A percentile compares a stretch with the other conserved stretches of the same genome.
phyloP scores from a whole-genome alignment of 2,797 vertebrate genomes.

The Setipinna tenuifilis region DNA sequence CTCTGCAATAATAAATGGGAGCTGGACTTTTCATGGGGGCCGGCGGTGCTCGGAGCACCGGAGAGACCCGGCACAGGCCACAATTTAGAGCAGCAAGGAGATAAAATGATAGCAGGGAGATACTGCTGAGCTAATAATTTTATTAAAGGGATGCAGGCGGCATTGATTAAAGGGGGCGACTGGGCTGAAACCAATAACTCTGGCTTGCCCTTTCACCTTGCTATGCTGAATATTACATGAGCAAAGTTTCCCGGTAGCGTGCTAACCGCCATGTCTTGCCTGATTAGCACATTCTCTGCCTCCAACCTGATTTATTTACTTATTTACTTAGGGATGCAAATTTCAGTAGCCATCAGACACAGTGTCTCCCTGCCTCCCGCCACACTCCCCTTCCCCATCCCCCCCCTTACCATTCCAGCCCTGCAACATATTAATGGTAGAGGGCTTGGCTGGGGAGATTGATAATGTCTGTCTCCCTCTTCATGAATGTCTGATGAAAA shows the following conservation, averaged over 20 bases:
- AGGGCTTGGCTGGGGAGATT: constrained; percentile 68
- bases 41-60: constrained; percentile 73
- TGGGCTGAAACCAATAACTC: constrained; percentile 85
- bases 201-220: constrained; percentile 81
- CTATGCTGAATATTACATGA: constrained; percentile 85
- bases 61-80: constrained; percentile 71
- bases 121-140: constrained; percentile 87
- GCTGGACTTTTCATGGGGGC: constrained; percentile 71
- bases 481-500: constrained; percentile 80
- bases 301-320: constrained; percentile 84
- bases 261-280: constrained; percentile 71
- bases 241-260: constrained; percentile 81
- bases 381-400: constrained; percentile 50
- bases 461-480: constrained; percentile 78
- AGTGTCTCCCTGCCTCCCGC: constrained; percentile 55
- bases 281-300: constrained; percentile 81
- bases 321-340: constrained; percentile 87
- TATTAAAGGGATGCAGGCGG: constrained; percentile 85
- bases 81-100: constrained; percentile 75
- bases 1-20: constrained; percentile 79
- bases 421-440: constrained; percentile 69
- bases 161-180: constrained; percentile 87
- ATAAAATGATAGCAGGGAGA: constrained; percentile 79
- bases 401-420: constrained; percentile 23
- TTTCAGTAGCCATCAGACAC: constrained; percentile 77